Base-by-base conservation (phyloP, 2,113 vertebrate species). In the Lepus americanus region DNA sequence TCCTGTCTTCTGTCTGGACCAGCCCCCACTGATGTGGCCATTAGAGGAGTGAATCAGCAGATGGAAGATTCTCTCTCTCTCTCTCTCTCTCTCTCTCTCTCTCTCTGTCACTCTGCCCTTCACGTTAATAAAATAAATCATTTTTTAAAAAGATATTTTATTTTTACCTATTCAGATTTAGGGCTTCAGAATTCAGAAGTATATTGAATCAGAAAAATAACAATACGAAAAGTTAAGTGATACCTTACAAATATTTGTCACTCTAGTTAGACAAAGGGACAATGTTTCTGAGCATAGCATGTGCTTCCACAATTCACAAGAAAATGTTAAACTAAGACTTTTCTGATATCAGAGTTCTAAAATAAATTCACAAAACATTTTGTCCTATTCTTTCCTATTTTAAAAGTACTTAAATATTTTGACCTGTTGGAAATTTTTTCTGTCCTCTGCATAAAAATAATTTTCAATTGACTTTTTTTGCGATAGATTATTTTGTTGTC, bases 381-480 rank as follows among this genome's bases (percentile, higher is more conserved):
- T 33, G 9, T 20, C 9, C 6, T 77, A 29, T 13, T 27, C 17
- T 94, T 84, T 67, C 9, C 36, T 59, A 63, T 94, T 77, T 87
- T n/a, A 14, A n/a, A 91, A 86, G 51, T 77, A 63, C n/a, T 88
- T 72, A 92, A 83, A 66, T 81, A 85, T 25, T 77, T 88, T n/a
- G 51, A 66, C 36, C 61, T 94, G 33, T 29, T 16, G 66, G n/a
- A 90, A 92, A 74, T 29, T 19, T 67, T 4, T 73, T 73, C 23
- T 93, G 55, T 84, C 39, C n/a, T 77, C 16, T 83, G n/a, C 1
- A 69, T 59, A 64, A 89, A n/a, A 88, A 78, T 49, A 64, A 67
- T 74, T 95, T 92, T 89, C 66, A 6, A 31, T 61, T 67, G 66
- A 67, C 66, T 36, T 77, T 59, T 14, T 19, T 81, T 49, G 29